These are phyloP conservation scores for Linurgus olivaceus DNA, from an alignment of 2,797 vertebrate species.

Conservation along the genomic window DNA sequence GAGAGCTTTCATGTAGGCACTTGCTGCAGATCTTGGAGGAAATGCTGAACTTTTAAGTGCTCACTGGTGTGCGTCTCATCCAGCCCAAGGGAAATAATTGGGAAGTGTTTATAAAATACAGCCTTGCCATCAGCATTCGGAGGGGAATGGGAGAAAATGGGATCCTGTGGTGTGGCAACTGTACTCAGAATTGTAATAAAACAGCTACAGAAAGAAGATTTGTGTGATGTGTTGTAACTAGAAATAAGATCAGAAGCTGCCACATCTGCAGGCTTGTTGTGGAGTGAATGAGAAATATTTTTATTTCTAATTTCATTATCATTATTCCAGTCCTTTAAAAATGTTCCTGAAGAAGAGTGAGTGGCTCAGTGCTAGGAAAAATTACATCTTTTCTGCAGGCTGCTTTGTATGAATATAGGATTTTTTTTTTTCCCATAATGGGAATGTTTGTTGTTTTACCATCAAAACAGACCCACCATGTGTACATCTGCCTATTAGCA, in stretches of 20 bases:
- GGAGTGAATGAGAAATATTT: not conserved
- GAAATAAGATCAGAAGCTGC: not conserved
- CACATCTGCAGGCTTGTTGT: not conserved
- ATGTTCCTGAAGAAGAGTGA: not conserved
- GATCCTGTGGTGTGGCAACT: not conserved
- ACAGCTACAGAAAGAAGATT: not conserved
- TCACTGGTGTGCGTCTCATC: conserved; percentile 39
- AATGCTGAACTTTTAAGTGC: conserved; percentile 27
- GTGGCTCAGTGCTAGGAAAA: not conserved
- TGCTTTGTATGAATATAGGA: not conserved
- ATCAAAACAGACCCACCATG: not conserved
- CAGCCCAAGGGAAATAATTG: conserved; percentile 41
- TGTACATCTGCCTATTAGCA: conserved; percentile 47
- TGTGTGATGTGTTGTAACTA: not conserved
- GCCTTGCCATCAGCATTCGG: not conserved
- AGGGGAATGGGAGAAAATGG: not conserved
- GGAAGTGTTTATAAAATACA: conserved; percentile 36
- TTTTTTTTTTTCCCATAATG: not conserved
- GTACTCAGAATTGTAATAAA: not conserved
- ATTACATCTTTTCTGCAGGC: not conserved
- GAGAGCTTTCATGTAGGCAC: not conserved
- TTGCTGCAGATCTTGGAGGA: not conserved
- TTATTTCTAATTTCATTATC: not conserved
- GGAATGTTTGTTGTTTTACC: not conserved
- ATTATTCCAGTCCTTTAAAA: not conserved